A percentile compares a stretch with the other conserved stretches of the same genome.
These are phyloP conservation scores for Hemithea aestivaria DNA, from an alignment of 2,888 invertebrate genomes.

Conservation along the genomic window DNA sequence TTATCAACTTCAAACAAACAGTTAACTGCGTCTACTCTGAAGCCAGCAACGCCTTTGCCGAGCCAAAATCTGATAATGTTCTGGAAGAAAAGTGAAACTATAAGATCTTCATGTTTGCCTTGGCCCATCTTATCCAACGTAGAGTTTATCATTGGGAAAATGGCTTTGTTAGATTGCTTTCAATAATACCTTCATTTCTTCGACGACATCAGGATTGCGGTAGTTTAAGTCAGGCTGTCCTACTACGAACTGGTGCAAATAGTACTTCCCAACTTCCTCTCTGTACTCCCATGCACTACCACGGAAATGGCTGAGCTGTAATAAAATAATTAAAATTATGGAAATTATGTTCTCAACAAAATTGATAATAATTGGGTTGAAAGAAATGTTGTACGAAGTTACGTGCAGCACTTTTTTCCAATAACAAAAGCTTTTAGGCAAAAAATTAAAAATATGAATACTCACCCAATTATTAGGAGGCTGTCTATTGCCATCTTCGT, in stretches of 20 bases:
- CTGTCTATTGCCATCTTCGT: slow-evolving; percentile 59
- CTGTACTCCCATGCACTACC: slow-evolving; percentile 87
- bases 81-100: slow-evolving; percentile 36
- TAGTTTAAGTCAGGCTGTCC: slow-evolving; percentile 88
- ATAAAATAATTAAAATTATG: slow-evolving; percentile 15
- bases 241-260: slow-evolving; percentile 84
- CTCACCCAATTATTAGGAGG: slow-evolving; percentile 88
- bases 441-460: background rate
- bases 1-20: slow-evolving; percentile 81
- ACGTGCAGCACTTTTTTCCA: too few species aligned
- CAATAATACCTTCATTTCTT: slow-evolving; percentile 80
- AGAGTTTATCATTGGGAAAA: background rate
- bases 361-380: too few species aligned
- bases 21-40: slow-evolving; percentile 89
- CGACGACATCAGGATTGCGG: slow-evolving; percentile 81
- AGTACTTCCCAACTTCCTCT: slow-evolving; percentile 81
- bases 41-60: slow-evolving; percentile 90
- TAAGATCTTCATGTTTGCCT: background rate
- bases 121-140: background rate
- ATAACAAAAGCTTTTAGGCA: too few species aligned
- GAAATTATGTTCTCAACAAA: slow-evolving; percentile 1
- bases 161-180: too few species aligned
- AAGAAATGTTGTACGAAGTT: too few species aligned
- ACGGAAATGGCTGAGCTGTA: slow-evolving; percentile 77
- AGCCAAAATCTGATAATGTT: slow-evolving; percentile 88